phyloP scores from a whole-genome alignment of 2,113 vertebrate genomes.

The Rattus rattus region DNA sequence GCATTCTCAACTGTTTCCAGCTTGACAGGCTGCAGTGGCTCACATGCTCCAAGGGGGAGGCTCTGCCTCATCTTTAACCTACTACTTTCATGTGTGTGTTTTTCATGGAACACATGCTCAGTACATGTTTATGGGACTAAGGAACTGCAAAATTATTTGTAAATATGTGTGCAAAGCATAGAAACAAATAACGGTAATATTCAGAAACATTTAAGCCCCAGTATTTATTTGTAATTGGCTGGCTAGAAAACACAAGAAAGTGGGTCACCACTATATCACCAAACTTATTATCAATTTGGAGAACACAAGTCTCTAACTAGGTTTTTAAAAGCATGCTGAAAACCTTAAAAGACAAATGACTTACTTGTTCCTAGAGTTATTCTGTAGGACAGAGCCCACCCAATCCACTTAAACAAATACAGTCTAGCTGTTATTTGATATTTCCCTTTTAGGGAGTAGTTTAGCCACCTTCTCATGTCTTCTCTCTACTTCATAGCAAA shows the following conservation, averaged over 20 bases:
- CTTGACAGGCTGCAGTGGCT: too few relatives aligned
- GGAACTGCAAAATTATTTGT: background rate
- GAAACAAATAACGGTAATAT: background rate
- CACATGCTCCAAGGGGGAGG: background rate
- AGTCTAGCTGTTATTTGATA: background rate
- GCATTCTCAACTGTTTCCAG: background rate
- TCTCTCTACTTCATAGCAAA: background rate
- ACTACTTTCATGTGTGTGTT: background rate
- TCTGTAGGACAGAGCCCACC: background rate
- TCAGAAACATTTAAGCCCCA: background rate
- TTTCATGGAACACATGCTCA: background rate
- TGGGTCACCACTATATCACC: background rate
- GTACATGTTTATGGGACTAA: background rate
- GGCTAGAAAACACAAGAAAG: background rate
- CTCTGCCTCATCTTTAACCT: background rate
- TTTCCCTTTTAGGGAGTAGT: background rate
- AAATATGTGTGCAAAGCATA: background rate
- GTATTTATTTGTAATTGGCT: background rate
- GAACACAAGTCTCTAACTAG: background rate
- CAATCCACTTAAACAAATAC: background rate
- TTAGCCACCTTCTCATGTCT: background rate
- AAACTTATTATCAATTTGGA: background rate
- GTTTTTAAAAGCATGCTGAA: background rate
- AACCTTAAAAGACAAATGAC: background rate
- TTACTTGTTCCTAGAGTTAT: background rate